Evolutionary conservation across 2,113 vertebrate genomes (phyloP).

Genomic region (Hippocampus zosterae): DNA sequence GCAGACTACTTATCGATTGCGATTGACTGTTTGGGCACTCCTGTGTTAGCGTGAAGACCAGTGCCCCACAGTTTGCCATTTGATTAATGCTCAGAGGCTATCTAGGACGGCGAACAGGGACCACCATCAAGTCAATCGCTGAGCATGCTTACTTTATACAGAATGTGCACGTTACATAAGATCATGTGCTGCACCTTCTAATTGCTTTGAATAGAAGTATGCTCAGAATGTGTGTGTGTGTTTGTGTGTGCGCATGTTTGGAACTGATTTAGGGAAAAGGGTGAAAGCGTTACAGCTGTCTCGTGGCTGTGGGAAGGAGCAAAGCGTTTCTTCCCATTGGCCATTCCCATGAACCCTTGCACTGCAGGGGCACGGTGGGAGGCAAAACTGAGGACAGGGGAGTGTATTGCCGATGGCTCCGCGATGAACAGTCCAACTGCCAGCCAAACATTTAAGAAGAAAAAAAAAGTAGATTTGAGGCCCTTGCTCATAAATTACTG

Average conservation of each 20-base stretch:
- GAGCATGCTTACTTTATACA: constrained; percentile 34
- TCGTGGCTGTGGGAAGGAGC: constrained; percentile 92
- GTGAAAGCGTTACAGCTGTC: constrained; percentile 92
- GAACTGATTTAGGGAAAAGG: constrained; percentile 59
- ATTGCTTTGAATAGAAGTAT: constrained; percentile 51
- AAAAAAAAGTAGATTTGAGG: not conserved
- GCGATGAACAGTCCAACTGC: constrained; percentile 65
- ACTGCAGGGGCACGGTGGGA: constrained; percentile 78
- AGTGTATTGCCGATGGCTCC: constrained; percentile 61
- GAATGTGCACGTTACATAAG: constrained; percentile 2
- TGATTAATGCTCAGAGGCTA: constrained; percentile 76
- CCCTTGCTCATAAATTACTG: constrained; percentile 16
- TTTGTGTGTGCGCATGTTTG: constrained; percentile 39
- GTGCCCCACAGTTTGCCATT: constrained; percentile 64
- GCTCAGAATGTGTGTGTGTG: constrained; percentile 37
- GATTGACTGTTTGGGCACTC: no score
- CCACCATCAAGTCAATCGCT: constrained; percentile 77
- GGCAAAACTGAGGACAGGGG: constrained; percentile 73
- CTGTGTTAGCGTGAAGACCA: constrained; percentile 56
- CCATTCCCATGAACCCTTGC: constrained; percentile 93
- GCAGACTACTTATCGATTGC: no score
- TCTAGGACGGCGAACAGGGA: constrained; percentile 78
- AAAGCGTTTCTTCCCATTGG: constrained; percentile 85
- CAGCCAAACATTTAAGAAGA: constrained; percentile 32
- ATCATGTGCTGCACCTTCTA: constrained; percentile 41